Percentiles rank a stretch among this genome's conserved stretches.
These are phyloP conservation scores for Actinostola sp. DNA, from an alignment of 92 coral and sea anemone genomes.

Conservation along the genomic window DNA sequence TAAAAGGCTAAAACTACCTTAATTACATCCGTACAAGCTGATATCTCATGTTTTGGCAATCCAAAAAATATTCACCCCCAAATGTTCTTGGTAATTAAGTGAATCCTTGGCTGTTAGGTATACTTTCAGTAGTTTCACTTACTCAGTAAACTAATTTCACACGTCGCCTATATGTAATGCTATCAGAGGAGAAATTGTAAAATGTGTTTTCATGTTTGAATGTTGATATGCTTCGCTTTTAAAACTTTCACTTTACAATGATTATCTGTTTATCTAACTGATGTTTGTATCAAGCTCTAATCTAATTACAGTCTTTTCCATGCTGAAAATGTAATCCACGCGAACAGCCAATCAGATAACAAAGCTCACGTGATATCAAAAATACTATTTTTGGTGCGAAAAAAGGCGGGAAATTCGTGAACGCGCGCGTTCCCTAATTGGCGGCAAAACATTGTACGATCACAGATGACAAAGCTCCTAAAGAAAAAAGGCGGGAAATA, in stretches of 20 bases:
- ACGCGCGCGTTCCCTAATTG: slow-evolving; percentile 2
- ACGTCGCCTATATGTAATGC: not conserved
- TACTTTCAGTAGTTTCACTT: not conserved
- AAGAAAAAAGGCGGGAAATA: slow-evolving; percentile 7
- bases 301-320: too few species aligned
- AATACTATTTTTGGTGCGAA: not conserved
- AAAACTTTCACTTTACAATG: too few species aligned
- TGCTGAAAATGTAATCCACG: too few species aligned
- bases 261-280: too few species aligned
- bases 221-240: too few species aligned
- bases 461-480: too few species aligned
- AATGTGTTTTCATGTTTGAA: too few species aligned
- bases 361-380: not conserved
- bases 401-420: not conserved
- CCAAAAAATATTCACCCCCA: not conserved
- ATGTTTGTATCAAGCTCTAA: too few species aligned
- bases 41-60: not conserved
- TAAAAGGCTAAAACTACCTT: not conserved
- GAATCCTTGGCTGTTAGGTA: not conserved
- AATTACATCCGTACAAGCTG: not conserved
- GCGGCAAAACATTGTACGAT: too few species aligned
- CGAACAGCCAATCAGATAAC: too few species aligned
- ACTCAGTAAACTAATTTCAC: not conserved
- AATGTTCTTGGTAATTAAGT: not conserved
- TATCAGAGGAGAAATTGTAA: not conserved